Percentiles rank a stretch among this genome's conserved stretches.
Conservation (phyloP, 64 coral and sea anemone genomes). For the Hydrozoanthus tunicans region DNA sequence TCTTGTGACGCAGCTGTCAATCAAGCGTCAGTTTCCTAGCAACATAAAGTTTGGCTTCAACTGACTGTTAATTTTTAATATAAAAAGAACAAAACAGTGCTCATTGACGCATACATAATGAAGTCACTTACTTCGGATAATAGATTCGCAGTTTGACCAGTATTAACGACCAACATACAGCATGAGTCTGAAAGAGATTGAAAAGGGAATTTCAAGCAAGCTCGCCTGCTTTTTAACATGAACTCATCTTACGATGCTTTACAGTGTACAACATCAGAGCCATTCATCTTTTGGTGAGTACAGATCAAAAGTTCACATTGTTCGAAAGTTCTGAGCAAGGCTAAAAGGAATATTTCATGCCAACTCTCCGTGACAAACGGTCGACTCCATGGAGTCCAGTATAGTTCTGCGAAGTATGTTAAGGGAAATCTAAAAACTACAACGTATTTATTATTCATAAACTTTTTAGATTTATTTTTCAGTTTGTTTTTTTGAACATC, state of each 20-base stretch:
- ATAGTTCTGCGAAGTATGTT: background rate
- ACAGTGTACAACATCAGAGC: conserved; percentile 17
- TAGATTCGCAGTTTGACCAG: background rate
- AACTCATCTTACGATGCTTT: background rate
- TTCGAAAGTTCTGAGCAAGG: background rate
- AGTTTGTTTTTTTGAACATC: background rate
- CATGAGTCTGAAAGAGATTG: background rate
- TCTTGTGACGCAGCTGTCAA: conserved; percentile 19
- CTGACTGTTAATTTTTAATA: conserved; percentile 15
- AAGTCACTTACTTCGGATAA: conserved; percentile 19
- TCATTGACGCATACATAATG: conserved; percentile 42
- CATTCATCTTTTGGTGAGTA: conserved; percentile 42
- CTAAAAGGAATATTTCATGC: background rate
- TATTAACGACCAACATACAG: conserved; percentile 39
- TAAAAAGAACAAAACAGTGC: conserved; percentile 20
- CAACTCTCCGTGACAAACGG: background rate
- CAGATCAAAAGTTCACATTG: background rate
- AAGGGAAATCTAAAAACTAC: background rate
- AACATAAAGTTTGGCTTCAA: conserved; percentile 18
- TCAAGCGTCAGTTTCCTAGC: conserved; percentile 4
- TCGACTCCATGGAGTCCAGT: background rate
- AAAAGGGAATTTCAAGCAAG: background rate
- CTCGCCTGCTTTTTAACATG: conserved; percentile 6
- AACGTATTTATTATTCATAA: conserved; percentile 21
- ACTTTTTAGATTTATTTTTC: conserved; percentile 11